Base-by-base conservation (phyloP, 1,140 invertebrate species). In the Oscheius sp. region DNA sequence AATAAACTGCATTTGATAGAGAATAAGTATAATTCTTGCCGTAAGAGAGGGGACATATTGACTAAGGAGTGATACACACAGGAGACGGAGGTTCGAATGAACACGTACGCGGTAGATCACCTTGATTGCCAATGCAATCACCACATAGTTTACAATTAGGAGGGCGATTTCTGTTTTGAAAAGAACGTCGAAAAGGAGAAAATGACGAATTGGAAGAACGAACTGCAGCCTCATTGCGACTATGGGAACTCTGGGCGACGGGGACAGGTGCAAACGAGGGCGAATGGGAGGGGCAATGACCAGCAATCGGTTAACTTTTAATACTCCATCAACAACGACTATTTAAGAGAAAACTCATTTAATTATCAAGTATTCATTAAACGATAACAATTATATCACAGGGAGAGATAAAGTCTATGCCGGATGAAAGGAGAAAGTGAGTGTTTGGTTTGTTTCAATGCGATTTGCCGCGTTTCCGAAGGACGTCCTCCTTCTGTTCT, bases 401-500 rank as follows among this genome's bases (percentile, higher is more conserved):
- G n/a, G 31, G 10, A 72, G 20, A 71, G 15, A 18, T 34, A 72
- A 28, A 20, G 23, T 0, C 13, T 67, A 29, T 69, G 68, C 61
- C 59, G 46, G 49, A 29, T 52, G 36, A 28, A 23, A n/a, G 42
- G 26, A 26, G 18, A 69, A 69, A 67, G 64, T 46, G 68, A 34
- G 15, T 36, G n/a, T 31, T 35, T 67, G 36, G 65, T 67, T 32
- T 13, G 49, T 45, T 42, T 67, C n/a, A 84, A 42, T 81, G 49
- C 10, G 82, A 82, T 67, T 82, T 82, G 32, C 82, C 78, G n/a
- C 82, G 64, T 38, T 73, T 55, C 29, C 66, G 73, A 20, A 67
- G 65, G 20, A 82, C 69, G 28, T 83, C 78, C 23, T 84, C 80
- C 29, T 83, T 84, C 55, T 83, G 81, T 36, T 69, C 46, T 38